These are phyloP conservation scores for Poecile montanus DNA, from an alignment of 2,797 vertebrate species.

Conservation along the genomic window DNA sequence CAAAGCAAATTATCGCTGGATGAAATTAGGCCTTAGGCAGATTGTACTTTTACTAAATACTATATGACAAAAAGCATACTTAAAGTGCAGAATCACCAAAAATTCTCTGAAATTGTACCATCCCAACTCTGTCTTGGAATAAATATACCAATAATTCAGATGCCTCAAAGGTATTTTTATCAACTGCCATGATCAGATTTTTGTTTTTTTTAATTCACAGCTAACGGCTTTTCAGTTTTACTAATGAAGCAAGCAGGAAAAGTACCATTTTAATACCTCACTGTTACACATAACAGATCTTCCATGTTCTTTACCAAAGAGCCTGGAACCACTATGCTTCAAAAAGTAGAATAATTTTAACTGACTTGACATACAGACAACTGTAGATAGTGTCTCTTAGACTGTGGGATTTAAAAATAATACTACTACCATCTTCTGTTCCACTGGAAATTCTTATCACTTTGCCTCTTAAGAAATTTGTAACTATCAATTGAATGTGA, in stretches of 20 bases:
- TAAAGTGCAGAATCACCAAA: neutral
- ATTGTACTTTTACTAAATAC: neutral
- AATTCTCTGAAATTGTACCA: neutral
- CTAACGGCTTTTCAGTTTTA: neutral
- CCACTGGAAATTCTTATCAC: neutral
- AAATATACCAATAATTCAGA: neutral
- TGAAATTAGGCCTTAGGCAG: neutral
- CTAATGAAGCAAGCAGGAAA: neutral
- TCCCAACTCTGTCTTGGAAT: neutral
- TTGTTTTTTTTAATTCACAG: neutral
- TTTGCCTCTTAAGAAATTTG: neutral
- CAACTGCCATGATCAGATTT: neutral
- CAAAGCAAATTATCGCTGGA: neutral
- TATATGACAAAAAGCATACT: neutral
- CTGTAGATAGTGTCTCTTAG: neutral
- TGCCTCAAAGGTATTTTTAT: neutral
- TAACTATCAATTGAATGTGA: neutral
- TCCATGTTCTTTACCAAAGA: neutral
- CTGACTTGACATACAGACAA: neutral
- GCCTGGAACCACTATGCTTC: neutral
- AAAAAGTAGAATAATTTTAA: neutral
- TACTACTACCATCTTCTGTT: neutral
- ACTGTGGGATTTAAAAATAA: neutral
- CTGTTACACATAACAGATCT: neutral
- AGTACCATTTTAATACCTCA: neutral